Percentiles rank a stretch among this genome's conserved stretches.
phyloP scores from a whole-genome alignment of 2,888 invertebrate genomes.

The Elegia similella region DNA sequence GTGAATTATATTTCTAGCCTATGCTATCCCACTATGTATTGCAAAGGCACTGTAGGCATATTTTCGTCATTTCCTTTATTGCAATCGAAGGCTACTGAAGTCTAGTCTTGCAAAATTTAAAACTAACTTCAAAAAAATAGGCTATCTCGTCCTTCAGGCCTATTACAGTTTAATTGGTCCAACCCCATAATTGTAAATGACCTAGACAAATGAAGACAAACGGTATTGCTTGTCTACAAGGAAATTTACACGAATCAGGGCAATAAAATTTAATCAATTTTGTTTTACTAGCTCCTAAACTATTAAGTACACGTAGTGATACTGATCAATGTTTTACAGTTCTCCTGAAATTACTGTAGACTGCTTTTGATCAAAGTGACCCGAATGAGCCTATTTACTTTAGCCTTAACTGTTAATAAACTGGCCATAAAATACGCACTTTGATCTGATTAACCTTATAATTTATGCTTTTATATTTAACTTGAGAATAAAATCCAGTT shows the following conservation, averaged over 20 bases:
- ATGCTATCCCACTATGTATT: too few species aligned
- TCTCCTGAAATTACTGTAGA: background rate
- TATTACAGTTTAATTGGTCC: constrained; percentile 1
- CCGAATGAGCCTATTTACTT: background rate
- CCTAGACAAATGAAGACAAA: constrained; percentile 12
- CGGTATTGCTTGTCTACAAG: constrained; percentile 6
- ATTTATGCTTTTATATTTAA: background rate
- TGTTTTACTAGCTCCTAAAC: constrained; percentile 11
- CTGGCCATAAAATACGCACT: background rate
- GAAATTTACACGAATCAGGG: constrained; percentile 3
- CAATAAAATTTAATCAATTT: constrained; percentile 1
- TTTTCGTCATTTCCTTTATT: too few species aligned
- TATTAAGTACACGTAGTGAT: constrained; percentile 5
- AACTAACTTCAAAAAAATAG: background rate
- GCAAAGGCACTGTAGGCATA: too few species aligned
- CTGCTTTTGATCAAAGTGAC: background rate
- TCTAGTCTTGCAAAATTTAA: background rate
- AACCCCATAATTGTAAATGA: constrained; percentile 7
- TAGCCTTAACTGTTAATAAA: background rate
- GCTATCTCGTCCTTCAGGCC: constrained; percentile 4
- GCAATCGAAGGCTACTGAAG: too few species aligned
- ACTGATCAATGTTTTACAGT: constrained; percentile 3
- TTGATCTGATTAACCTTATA: background rate
- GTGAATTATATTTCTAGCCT: too few species aligned
- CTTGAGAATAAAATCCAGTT: background rate